Evolutionary conservation across 2,113 vertebrate species (phyloP), one percentile per base, ranked within the genome.

Genomic region (Rallus limicola): DNA sequence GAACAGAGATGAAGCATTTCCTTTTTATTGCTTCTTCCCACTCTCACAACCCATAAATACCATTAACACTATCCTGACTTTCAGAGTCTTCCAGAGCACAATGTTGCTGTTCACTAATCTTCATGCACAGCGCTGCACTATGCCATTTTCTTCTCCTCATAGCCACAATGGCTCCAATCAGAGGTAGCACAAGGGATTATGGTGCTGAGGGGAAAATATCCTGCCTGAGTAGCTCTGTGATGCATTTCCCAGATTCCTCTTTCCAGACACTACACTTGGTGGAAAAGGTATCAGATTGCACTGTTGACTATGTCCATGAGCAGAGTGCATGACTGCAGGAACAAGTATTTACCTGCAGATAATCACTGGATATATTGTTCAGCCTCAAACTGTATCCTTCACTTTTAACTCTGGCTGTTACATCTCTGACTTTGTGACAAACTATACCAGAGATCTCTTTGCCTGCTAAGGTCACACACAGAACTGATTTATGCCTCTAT

Each of bases 1-100:
- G 95, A 96, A 79, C 67, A 85, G 80, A 94, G 91, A 92, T 93
- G 88, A 96, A 97, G 93, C 90, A 92, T 96, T 94, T 97, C 88
- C 83, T 96, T 92, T 95, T 84, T 87, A 59, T 67, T 92, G 81
- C 83, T 86, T 94, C 88, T 96, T 94, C 95, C 90, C 91, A 96
- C 80, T 91, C 90, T 95, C 83, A 88, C 95, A 96, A 96, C 40
- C 65, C 91, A 93, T 94, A 93, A 97, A 88, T 89, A 89, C 74
- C 53, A 62, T 96, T 96, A 96, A 92, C 93, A 68, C 93, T 88
- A 53, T 48, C 69, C 86, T 93, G 92, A 72, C 83, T 76, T 84
- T 15, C 75, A 74, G 71, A 67, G 77, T 17, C 58, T 72, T 87
- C 83, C 80, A 92, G 79, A 58, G 70, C 77, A 65, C 60, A 20